Conservation (phyloP, 2,113 vertebrate genomes). For the Chroicocephalus ridibundus region DNA sequence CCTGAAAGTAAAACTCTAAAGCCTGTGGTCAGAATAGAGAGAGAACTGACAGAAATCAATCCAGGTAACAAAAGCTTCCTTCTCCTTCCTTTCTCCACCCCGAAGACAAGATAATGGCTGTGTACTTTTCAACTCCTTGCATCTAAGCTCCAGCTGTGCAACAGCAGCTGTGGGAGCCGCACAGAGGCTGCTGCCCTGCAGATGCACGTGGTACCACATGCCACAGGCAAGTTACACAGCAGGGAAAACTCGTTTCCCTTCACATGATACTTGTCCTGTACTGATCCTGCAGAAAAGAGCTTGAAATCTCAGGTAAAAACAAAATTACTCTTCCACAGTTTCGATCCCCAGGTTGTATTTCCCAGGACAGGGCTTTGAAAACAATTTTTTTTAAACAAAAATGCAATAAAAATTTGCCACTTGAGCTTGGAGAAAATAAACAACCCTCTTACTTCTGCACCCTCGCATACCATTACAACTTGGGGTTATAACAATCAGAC, state of each 20-base stretch:
- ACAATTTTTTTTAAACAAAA: background rate
- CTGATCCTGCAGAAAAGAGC: background rate
- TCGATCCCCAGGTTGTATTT: background rate
- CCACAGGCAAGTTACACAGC: too few relatives aligned
- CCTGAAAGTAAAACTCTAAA: background rate
- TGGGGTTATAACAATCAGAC: background rate
- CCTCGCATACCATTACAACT: background rate
- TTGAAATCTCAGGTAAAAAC: background rate
- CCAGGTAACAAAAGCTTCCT: background rate
- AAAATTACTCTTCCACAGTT: background rate
- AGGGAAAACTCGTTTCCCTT: background rate
- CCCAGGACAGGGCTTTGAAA: background rate
- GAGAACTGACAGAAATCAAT: rapidly evolving
- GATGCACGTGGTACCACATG: rapidly evolving
- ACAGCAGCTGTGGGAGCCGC: background rate
- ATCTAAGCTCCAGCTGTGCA: background rate
- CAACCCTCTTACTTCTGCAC: background rate
- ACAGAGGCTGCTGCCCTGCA: rapidly evolving
- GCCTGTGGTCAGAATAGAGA: background rate
- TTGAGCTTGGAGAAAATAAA: background rate
- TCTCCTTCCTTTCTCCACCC: background rate
- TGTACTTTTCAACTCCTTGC: background rate
- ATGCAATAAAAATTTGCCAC: background rate
- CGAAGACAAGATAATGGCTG: background rate
- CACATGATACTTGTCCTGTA: background rate